Conservation (phyloP, 2,888 invertebrate species). For the Endotricha flammealis region DNA sequence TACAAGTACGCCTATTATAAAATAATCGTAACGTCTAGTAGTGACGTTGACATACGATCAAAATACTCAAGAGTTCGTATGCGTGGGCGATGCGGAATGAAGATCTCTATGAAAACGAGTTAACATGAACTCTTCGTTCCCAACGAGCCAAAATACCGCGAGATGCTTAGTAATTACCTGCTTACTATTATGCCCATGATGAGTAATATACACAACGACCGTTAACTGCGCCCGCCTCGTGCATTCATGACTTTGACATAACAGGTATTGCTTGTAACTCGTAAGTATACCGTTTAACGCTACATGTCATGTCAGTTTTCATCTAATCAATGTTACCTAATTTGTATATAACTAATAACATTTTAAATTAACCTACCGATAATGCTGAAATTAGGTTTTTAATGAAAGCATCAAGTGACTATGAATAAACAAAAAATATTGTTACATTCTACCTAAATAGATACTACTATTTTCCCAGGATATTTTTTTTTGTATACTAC, state of each 20-base stretch:
- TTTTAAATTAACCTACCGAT: no score
- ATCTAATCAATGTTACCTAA: no score
- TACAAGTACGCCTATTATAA: constrained; percentile 40
- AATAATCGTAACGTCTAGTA: constrained; percentile 43
- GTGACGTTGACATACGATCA: constrained; percentile 37
- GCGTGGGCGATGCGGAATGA: constrained; percentile 45
- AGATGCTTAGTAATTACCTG: constrained; percentile 16
- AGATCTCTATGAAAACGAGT: constrained; percentile 37
- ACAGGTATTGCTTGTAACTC: constrained; percentile 5
- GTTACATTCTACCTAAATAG: no score
- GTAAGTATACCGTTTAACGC: constrained; percentile 2
- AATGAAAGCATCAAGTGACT: no score
- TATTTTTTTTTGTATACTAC: no score
- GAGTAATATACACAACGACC: constrained; percentile 8
- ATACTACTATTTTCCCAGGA: no score
- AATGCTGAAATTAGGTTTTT: no score
- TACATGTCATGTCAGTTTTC: constrained; percentile 3
- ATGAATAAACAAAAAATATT: no score
- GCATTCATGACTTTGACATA: constrained; percentile 8
- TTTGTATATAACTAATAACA: no score
- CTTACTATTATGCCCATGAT: constrained; percentile 9
- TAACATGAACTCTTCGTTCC: constrained; percentile 28
- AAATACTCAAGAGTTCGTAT: constrained; percentile 33
- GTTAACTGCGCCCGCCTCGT: constrained; percentile 6
- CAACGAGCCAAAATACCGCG: constrained; percentile 22